Conservation (phyloP, 2,797 vertebrate genomes). For the Cryptoblepharus egeriae region DNA sequence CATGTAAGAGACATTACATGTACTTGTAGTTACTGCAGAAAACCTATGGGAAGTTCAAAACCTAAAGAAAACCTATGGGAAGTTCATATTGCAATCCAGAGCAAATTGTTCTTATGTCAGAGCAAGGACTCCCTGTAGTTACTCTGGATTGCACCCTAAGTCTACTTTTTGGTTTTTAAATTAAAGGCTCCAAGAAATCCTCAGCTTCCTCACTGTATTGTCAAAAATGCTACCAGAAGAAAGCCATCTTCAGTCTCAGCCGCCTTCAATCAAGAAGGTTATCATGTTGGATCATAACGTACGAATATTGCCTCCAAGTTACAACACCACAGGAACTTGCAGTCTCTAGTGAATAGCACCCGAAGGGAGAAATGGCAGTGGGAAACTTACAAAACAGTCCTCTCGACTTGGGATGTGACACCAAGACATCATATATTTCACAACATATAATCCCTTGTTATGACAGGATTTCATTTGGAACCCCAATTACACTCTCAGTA, state of each 20-base stretch:
- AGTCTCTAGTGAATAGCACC: conserved; percentile 57
- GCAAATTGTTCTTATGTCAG: no score
- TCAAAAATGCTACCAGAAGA: not conserved
- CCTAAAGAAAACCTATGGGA: no score
- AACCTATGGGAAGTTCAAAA: no score
- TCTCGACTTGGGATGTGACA: conserved; percentile 55
- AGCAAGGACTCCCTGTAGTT: no score
- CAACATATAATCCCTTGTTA: conserved; percentile 49
- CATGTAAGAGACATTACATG: no score
- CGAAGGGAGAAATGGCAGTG: conserved; percentile 63
- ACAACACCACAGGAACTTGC: conserved; percentile 68
- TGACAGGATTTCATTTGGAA: conserved; percentile 50
- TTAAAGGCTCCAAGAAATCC: not conserved
- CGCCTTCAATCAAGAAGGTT: conserved; percentile 51
- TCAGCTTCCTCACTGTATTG: conserved; percentile 12
- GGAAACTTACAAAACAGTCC: conserved; percentile 52
- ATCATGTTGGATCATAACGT: conserved; percentile 42
- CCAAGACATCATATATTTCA: conserved; percentile 58
- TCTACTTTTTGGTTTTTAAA: not conserved
- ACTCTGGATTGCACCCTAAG: no score
- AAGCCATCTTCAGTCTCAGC: conserved; percentile 14
- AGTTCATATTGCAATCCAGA: no score
- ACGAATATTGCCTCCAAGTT: conserved; percentile 56
- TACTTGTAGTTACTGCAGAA: no score
- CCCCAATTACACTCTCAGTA: conserved; percentile 31